Evolutionary conservation across 2,888 invertebrate species (phyloP).

Genomic region (Sphaerolaimus hirsutus): DNA sequence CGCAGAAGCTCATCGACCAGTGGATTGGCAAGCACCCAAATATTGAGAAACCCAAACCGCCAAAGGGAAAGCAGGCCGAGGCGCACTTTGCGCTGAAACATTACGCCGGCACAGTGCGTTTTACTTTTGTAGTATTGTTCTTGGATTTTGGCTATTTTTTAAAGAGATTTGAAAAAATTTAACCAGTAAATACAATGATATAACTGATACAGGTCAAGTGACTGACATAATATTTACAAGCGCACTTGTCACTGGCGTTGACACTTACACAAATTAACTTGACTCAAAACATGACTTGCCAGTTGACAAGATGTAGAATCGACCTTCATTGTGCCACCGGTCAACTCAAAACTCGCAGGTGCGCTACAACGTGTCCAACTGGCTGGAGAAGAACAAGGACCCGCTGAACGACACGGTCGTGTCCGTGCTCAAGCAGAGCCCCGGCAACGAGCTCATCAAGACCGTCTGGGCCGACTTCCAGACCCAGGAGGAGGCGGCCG

Average conservation of each 20-base stretch:
- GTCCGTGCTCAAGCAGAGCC: slow-evolving; percentile 39
- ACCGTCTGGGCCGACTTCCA: slow-evolving; percentile 20
- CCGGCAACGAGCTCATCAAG: slow-evolving; percentile 16
- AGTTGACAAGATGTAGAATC: too few species aligned
- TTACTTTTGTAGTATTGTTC: too few species aligned
- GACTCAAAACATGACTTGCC: too few species aligned
- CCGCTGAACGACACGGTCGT: slow-evolving; percentile 98
- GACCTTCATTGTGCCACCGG: too few species aligned
- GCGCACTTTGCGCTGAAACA: slow-evolving; percentile 33
- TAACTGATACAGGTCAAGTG: too few species aligned
- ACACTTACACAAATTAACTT: too few species aligned
- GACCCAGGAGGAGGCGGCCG: slow-evolving; percentile 23
- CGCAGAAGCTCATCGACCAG: slow-evolving; percentile 22
- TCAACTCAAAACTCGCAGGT: slow-evolving; percentile 41
- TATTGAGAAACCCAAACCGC: slow-evolving; percentile 27
- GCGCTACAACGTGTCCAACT: slow-evolving; percentile 86
- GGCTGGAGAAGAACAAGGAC: slow-evolving; percentile 99
- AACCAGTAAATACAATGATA: too few species aligned
- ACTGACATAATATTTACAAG: too few species aligned
- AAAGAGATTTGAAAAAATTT: too few species aligned
- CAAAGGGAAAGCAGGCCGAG: slow-evolving; percentile 28
- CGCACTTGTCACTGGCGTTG: too few species aligned
- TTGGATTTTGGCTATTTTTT: too few species aligned
- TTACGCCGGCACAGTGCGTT: slow-evolving; percentile 31
- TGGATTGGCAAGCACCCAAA: slow-evolving; percentile 25